Conservation (phyloP, 2,888 invertebrate genomes). For the Ormia ochracea region DNA sequence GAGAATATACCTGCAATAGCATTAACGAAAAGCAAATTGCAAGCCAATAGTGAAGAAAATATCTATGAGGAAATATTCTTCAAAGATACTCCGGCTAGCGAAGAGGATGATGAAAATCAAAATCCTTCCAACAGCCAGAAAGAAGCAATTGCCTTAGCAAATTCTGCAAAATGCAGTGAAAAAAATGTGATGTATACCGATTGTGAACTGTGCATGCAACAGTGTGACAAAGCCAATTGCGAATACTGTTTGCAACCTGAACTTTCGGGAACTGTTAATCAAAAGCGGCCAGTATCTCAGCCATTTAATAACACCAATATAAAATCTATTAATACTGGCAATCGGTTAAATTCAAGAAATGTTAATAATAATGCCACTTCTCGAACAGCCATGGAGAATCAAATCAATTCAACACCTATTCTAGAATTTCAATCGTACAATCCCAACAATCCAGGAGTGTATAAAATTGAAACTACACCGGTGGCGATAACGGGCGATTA, state of each 20-base stretch:
- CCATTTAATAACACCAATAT: not conserved
- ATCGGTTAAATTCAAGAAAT: constrained; percentile 38
- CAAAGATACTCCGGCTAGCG: constrained; percentile 69
- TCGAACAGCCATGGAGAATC: constrained; percentile 52
- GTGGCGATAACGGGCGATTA: constrained; percentile 77
- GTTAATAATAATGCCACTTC: constrained; percentile 49
- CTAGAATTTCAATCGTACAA: constrained; percentile 77
- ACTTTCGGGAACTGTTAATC: constrained; percentile 6
- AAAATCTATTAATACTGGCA: not conserved
- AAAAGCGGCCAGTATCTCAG: not conserved
- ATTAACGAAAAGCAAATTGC: constrained; percentile 65
- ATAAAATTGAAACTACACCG: constrained; percentile 77
- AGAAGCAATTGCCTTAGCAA: not conserved
- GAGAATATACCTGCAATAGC: not conserved
- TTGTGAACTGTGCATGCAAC: constrained; percentile 75
- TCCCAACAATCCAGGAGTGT: constrained; percentile 77
- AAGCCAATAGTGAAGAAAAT: constrained; percentile 76
- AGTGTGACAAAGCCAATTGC: constrained; percentile 75
- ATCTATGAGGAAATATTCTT: constrained; percentile 77
- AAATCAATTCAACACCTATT: constrained; percentile 70
- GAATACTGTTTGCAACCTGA: constrained; percentile 70
- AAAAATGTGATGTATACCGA: constrained; percentile 69
- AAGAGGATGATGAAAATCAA: constrained; percentile 65
- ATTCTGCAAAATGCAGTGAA: constrained; percentile 17
- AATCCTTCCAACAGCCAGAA: constrained; percentile 43